These are phyloP conservation scores for Oryzias sinensis DNA, from an alignment of 2,797 vertebrate genomes.

Conservation along the genomic window DNA sequence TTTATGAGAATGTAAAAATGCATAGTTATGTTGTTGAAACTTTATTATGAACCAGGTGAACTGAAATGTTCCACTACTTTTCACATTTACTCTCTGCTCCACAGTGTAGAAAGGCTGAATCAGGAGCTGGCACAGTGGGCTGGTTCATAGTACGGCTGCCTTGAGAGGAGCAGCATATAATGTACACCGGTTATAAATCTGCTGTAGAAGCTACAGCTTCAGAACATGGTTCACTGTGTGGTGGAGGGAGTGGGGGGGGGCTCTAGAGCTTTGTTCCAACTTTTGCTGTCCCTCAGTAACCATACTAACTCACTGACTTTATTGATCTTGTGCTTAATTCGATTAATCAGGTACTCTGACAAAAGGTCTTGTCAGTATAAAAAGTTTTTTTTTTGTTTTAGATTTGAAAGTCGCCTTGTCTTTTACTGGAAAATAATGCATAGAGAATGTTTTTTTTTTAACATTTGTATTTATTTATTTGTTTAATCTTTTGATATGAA, in stretches of 20 bases:
- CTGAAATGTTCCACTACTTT: slow-evolving; percentile 37
- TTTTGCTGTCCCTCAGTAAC: slow-evolving; percentile 26
- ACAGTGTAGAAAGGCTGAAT: slow-evolving; percentile 59
- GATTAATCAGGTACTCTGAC: too few species aligned
- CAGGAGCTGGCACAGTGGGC: slow-evolving; percentile 57
- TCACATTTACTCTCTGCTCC: slow-evolving; percentile 11
- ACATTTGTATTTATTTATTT: background rate
- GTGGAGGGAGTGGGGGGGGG: background rate
- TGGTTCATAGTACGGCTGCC: slow-evolving; percentile 23
- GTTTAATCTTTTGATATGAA: background rate
- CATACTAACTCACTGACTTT: slow-evolving; percentile 34
- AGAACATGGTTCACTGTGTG: slow-evolving; percentile 25
- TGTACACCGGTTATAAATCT: slow-evolving; percentile 66
- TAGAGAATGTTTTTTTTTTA: background rate
- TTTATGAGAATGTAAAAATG: too few species aligned
- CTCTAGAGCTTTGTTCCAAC: slow-evolving; percentile 28
- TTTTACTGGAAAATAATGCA: too few species aligned
- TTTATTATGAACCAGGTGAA: slow-evolving; percentile 30
- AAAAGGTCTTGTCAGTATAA: too few species aligned
- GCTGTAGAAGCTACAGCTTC: slow-evolving; percentile 32
- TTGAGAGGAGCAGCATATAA: slow-evolving; percentile 42
- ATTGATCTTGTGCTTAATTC: slow-evolving; percentile 57
- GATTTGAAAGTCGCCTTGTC: too few species aligned
- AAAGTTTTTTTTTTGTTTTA: too few species aligned
- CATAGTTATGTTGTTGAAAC: slow-evolving; percentile 3